These are phyloP conservation scores for Falco columbarius DNA, from an alignment of 2,797 vertebrate species.

Conservation along the genomic window DNA sequence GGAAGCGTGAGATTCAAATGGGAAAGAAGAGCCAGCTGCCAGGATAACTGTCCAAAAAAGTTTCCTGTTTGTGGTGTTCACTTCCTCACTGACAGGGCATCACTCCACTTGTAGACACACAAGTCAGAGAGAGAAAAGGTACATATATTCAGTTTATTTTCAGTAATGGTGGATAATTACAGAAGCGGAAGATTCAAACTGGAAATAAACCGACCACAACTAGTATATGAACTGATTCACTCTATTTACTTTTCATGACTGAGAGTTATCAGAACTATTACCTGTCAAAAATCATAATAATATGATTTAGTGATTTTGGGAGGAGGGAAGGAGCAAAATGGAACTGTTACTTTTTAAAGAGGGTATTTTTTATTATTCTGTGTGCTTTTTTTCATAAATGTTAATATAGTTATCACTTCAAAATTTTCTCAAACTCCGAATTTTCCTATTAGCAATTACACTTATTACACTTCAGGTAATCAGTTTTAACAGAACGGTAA, in stretches of 20 bases:
- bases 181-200: neutral
- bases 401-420: neutral
- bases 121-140: neutral
- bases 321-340: neutral
- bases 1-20: neutral
- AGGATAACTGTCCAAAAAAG: neutral
- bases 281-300: neutral
- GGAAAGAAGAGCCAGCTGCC: neutral
- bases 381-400: neutral
- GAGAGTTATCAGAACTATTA: neutral
- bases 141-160: neutral
- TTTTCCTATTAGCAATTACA: neutral
- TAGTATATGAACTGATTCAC: neutral
- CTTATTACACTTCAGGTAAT: neutral
- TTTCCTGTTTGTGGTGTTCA: neutral
- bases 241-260: neutral
- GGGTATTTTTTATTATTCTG: neutral
- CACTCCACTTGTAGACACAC: neutral
- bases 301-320: neutral
- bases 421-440: neutral
- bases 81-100: neutral
- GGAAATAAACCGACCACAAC: neutral
- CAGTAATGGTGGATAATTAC: neutral
- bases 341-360: neutral
- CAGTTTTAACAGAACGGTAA: neutral